Evolutionary conservation across 2,888 invertebrate genomes (phyloP).

Genomic region (Caenorhabditis sp.): DNA sequence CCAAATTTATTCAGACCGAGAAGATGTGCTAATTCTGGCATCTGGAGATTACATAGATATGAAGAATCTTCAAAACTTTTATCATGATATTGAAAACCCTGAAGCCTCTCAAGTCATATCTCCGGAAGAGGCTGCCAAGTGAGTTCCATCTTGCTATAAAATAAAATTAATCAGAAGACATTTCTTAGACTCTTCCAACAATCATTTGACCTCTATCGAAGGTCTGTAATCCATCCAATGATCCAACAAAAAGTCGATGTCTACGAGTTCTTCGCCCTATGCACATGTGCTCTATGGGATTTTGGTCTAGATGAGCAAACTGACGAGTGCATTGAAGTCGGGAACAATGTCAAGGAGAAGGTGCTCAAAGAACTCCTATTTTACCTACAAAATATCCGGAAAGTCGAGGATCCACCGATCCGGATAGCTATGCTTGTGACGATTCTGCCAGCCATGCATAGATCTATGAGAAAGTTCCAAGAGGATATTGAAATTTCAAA

Average conservation of each 20-base stretch:
- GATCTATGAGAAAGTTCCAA: too few species aligned
- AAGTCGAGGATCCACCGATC: constrained; percentile 15
- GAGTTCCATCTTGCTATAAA: too few species aligned
- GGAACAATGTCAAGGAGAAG: constrained; percentile 17
- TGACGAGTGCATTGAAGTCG: constrained; percentile 20
- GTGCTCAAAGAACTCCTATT: constrained; percentile 24
- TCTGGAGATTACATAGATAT: constrained; percentile 40
- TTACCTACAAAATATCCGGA: constrained; percentile 14
- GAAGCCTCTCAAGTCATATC: constrained; percentile 6
- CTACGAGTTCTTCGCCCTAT: constrained; percentile 27
- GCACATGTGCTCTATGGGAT: constrained; percentile 34
- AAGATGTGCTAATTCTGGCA: constrained; percentile 15
- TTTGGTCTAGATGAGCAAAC: constrained; percentile 27
- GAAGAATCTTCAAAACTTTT: constrained; percentile 17
- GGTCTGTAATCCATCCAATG: constrained; percentile 17
- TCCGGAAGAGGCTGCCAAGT: constrained; percentile 19
- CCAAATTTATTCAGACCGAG: constrained; percentile 1
- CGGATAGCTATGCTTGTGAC: too few species aligned
- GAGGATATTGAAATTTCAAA: too few species aligned
- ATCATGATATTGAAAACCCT: not conserved
- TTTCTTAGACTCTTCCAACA: constrained; percentile 26
- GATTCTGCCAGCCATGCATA: too few species aligned
- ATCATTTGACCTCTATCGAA: constrained; percentile 23
- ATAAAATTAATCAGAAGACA: not conserved
- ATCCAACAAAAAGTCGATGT: constrained; percentile 25